Percentiles rank a stretch among this genome's conserved stretches.
phyloP scores from a whole-genome alignment of 2,888 invertebrate genomes.

The Drosophila subquinaria region DNA sequence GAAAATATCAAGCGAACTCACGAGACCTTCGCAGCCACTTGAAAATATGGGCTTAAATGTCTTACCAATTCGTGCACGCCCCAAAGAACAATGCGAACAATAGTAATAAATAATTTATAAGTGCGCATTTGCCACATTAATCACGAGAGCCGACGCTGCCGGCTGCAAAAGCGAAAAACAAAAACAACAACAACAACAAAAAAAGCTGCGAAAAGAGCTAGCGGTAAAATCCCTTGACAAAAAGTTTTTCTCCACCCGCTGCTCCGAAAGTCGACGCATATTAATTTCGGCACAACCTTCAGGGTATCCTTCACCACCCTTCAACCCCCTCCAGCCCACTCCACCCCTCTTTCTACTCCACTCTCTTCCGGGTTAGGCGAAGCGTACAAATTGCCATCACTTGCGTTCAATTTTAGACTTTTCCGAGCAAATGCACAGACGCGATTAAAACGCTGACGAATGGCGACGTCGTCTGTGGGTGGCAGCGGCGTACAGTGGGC shows the following conservation, averaged over 20 bases:
- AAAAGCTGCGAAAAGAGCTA: conserved; percentile 39
- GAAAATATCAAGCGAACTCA: conserved; percentile 22
- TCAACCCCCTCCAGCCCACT: not conserved
- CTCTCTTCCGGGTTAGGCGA: conserved; percentile 42
- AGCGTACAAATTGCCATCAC: conserved; percentile 81
- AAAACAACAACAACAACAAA: conserved; percentile 1
- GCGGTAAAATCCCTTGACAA: conserved; percentile 55
- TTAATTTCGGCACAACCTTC: conserved; percentile 73
- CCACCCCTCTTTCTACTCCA: not conserved
- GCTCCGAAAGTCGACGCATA: conserved; percentile 66
- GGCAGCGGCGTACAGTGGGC: not conserved
- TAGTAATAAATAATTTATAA: conserved; percentile 80
- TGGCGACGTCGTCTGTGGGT: conserved; percentile 39
- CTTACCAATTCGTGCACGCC: conserved; percentile 72
- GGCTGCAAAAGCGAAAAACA: conserved; percentile 14
- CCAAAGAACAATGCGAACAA: conserved; percentile 74
- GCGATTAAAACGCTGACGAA: conserved; percentile 78
- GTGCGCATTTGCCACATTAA: conserved; percentile 80
- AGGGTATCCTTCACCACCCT: not conserved
- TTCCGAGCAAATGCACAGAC: conserved; percentile 82
- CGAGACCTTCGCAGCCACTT: conserved; percentile 28
- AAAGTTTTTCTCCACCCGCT: conserved; percentile 53
- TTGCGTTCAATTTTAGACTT: conserved; percentile 82
- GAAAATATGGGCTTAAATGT: conserved; percentile 76
- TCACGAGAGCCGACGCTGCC: conserved; percentile 66